Evolutionary conservation across 2,888 invertebrate species (phyloP).

Genomic region (Drosophila imparisetae): DNA sequence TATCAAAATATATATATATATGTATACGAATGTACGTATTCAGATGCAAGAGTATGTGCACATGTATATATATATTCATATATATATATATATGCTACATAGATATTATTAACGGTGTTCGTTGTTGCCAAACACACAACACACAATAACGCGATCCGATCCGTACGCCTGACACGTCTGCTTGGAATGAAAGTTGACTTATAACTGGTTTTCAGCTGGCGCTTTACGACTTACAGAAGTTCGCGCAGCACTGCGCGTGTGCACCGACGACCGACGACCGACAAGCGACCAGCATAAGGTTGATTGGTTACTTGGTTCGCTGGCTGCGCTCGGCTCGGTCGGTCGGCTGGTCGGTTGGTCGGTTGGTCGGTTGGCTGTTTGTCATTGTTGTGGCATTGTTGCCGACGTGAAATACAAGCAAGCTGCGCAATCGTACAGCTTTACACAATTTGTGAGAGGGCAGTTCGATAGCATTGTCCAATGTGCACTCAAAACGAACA

Average conservation of each 20-base stretch:
- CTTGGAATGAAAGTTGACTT: slow-evolving; percentile 84
- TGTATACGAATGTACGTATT: slow-evolving; percentile 14
- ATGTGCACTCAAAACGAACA: not conserved
- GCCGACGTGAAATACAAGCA: slow-evolving; percentile 73
- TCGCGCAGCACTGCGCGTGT: slow-evolving; percentile 60
- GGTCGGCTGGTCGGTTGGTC: slow-evolving; percentile 18
- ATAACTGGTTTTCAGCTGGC: slow-evolving; percentile 82
- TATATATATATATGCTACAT: slow-evolving; percentile 14
- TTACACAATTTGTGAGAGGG: slow-evolving; percentile 68
- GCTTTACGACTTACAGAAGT: slow-evolving; percentile 58
- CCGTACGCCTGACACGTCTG: slow-evolving; percentile 79
- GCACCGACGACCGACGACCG: slow-evolving; percentile 38
- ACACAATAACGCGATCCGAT: slow-evolving; percentile 60
- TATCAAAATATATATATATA: slow-evolving; percentile 18
- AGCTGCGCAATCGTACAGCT: slow-evolving; percentile 72
- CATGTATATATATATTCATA: slow-evolving; percentile 2
- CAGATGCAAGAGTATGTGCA: slow-evolving; percentile 23
- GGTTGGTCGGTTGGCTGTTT: slow-evolving; percentile 53
- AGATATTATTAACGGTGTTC: slow-evolving; percentile 43
- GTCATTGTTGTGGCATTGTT: slow-evolving; percentile 66
- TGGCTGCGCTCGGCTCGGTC: slow-evolving; percentile 35
- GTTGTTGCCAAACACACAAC: slow-evolving; percentile 54
- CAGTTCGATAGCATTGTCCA: not conserved
- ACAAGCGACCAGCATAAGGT: slow-evolving; percentile 46
- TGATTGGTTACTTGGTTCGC: slow-evolving; percentile 49